These are phyloP conservation scores for Drosophila neocordata DNA, from an alignment of 1,140 invertebrate genomes.

Conservation along the genomic window DNA sequence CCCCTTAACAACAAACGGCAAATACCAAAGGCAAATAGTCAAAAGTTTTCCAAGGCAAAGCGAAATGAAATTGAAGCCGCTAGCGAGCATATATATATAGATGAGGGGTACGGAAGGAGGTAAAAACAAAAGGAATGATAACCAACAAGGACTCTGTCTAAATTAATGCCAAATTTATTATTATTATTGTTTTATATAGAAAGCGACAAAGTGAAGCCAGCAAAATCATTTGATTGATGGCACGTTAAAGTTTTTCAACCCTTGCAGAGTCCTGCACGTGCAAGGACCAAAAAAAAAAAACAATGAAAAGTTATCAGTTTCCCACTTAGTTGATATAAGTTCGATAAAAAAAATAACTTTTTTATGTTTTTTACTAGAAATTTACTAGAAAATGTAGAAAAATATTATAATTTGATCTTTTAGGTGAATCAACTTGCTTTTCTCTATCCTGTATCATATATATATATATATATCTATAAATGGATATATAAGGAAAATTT, in stretches of 20 bases:
- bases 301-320: no score
- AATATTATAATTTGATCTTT: no score
- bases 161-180: slow-evolving; percentile 75
- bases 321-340: no score
- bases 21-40: slow-evolving; percentile 65
- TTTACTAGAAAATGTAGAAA: no score
- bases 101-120: neutral
- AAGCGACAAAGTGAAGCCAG: slow-evolving; percentile 69
- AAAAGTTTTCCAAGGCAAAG: slow-evolving; percentile 44
- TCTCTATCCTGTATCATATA: no score
- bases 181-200: slow-evolving; percentile 73
- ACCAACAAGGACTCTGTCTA: slow-evolving; percentile 32
- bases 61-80: slow-evolving; percentile 54
- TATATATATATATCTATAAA: no score
- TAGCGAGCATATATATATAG: slow-evolving; percentile 40
- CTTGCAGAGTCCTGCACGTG: no score
- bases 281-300: no score
- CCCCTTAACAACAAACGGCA: slow-evolving; percentile 2
- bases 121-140: slow-evolving; percentile 33
- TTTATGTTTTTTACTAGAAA: no score
- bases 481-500: no score
- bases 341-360: no score
- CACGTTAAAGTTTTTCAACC: neutral
- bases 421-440: no score
- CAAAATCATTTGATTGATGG: slow-evolving; percentile 33